Percentiles rank a stretch among this genome's conserved stretches.
These are phyloP conservation scores for Gymnorhina tibicen DNA, from an alignment of 2,113 vertebrate species.

Conservation along the genomic window DNA sequence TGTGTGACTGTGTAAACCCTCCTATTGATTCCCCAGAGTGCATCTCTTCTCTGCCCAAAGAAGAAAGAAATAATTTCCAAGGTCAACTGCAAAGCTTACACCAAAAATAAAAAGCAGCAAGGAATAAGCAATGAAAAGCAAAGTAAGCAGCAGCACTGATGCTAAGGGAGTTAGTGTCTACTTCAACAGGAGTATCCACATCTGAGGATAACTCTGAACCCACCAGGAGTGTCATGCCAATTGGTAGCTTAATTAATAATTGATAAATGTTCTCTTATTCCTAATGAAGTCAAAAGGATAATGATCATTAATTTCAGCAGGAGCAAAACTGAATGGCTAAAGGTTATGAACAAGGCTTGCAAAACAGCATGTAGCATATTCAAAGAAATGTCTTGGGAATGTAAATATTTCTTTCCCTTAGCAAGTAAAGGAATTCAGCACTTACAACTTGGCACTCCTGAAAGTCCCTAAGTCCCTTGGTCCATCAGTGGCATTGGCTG, in stretches of 20 bases:
- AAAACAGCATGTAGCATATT: not conserved
- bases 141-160: not conserved
- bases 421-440: not conserved
- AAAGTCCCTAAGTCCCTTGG: not conserved
- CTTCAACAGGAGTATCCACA: not conserved
- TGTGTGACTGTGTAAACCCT: not conserved
- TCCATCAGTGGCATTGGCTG: not conserved
- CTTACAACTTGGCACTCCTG: not conserved
- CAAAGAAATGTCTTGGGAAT: not conserved
- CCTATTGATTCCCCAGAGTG: rapidly evolving
- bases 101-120: not conserved
- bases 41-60: not conserved
- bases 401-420: not conserved
- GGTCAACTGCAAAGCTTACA: not conserved
- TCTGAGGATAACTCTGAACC: not conserved
- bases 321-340: not conserved
- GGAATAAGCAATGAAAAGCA: constrained; percentile 14
- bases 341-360: not conserved
- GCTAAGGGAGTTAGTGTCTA: not conserved
- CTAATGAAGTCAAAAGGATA: not conserved
- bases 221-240: not conserved
- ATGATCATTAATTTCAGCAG: not conserved
- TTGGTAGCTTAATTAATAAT: not conserved
- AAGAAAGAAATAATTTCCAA: not conserved
- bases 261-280: not conserved